Percentiles rank a stretch among this genome's conserved stretches.
Evolutionary conservation across 2,888 invertebrate species (phyloP).

Genomic region (Epistrophe grossulariae): DNA sequence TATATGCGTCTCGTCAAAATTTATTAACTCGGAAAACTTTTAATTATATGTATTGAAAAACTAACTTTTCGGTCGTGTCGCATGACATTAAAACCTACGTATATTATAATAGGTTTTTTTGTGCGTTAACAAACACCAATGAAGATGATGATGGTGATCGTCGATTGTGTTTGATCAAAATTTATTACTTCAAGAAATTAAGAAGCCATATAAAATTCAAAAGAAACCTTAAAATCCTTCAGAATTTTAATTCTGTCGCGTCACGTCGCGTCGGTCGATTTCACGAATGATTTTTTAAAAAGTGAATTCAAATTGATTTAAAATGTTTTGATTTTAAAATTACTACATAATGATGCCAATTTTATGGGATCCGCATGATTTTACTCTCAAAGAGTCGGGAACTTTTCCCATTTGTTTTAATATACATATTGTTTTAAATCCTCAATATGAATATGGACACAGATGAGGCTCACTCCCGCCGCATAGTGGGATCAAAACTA

Average conservation of each 20-base stretch:
- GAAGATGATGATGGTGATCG: neutral
- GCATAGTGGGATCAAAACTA: no score
- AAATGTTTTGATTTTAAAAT: neutral
- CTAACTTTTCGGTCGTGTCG: neutral
- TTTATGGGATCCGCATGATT: no score
- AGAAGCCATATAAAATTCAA: neutral
- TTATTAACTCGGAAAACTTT: conserved; percentile 1
- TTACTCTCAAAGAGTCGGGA: no score
- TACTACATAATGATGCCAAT: no score
- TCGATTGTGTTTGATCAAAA: neutral
- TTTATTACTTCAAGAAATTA: neutral
- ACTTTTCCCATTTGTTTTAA: no score
- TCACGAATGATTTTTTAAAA: neutral
- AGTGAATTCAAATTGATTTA: neutral
- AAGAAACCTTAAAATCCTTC: neutral
- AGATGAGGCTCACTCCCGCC: no score
- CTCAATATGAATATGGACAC: no score
- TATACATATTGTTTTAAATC: no score
- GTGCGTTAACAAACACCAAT: neutral
- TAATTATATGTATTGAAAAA: conserved; percentile 7
- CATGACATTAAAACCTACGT: conserved; percentile 9
- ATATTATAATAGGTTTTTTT: neutral
- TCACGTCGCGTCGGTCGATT: neutral
- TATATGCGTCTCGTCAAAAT: conserved; percentile 7
- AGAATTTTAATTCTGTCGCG: neutral